These are phyloP conservation scores for Dexiosoma caninum DNA, from an alignment of 2,888 invertebrate species.

Conservation along the genomic window DNA sequence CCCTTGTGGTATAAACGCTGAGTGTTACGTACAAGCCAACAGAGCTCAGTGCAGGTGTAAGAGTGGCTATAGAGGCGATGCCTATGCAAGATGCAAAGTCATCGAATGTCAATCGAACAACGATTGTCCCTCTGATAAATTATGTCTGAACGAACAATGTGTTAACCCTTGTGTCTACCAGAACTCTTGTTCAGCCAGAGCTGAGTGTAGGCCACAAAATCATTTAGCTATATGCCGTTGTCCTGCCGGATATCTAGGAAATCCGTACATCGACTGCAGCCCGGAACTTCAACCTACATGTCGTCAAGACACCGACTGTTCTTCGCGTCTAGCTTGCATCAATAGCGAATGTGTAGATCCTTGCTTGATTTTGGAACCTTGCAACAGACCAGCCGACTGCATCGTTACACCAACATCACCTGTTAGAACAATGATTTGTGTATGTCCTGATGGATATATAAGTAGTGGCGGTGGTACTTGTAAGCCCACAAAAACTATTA, in stretches of 20 bases:
- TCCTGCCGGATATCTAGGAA: conserved; percentile 85
- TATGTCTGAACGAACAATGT: conserved; percentile 91
- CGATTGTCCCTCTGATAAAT: conserved; percentile 90
- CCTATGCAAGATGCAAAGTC: conserved; percentile 85
- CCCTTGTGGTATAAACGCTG: conserved; percentile 89
- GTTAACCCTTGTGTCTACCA: conserved; percentile 89
- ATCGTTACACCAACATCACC: conserved; percentile 89
- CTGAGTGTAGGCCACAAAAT: conserved; percentile 88
- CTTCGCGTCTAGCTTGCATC: conserved; percentile 87
- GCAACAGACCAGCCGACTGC: conserved; percentile 88
- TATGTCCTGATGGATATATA: conserved; percentile 92
- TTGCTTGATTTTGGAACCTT: conserved; percentile 87
- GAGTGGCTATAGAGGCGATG: conserved; percentile 89
- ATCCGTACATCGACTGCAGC: conserved; percentile 89
- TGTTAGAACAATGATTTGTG: conserved; percentile 92
- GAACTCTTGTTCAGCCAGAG: conserved; percentile 86
- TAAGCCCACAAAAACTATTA: conserved; percentile 83
- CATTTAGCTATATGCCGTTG: conserved; percentile 93
- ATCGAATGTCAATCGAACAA: conserved; percentile 91
- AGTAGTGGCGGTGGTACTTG: conserved; percentile 90
- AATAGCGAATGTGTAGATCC: conserved; percentile 90
- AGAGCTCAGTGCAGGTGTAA: conserved; percentile 88
- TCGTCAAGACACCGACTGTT: conserved; percentile 89
- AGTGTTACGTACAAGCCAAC: conserved; percentile 87
- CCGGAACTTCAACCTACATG: conserved; percentile 87